Evolutionary conservation across 2,888 invertebrate genomes (phyloP), one percentile per base, ranked within the genome.

Genomic region (Plebejus anna): DNA sequence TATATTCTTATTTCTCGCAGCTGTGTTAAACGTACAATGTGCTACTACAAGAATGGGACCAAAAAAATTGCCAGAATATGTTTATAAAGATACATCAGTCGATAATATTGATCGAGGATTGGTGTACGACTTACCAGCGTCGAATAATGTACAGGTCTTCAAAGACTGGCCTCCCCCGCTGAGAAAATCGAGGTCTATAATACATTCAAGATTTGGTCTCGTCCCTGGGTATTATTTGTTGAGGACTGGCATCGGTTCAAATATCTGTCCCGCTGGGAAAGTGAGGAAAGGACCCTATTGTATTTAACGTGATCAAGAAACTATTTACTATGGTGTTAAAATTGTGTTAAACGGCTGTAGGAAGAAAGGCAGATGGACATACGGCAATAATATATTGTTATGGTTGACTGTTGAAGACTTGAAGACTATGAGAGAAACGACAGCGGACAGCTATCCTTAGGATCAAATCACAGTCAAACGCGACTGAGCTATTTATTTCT

Each of bases 211-310:
- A 32, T 36, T 32, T 32, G 13, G 32, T 13, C 4, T 61, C 28
- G 13, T 66, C 13, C 66, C 66, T 13, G 32, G 32, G 13, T 66
- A 66, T 66, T 66, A 32, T 36, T 36, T 66, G 66, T 66, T 66
- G 13, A 11, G 73, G 28, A 47, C 51, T 13, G 73, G 73, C 11
- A 73, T 73, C 32, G 73, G 51, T 16, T 28, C 32, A 2, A 22
- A 2, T 13, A 4, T 32, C 4, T 73, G 73, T 55, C 32, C 73
- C 0, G 13, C 16, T 36, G 73, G 73, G 16, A 28, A 55, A 32
- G 51, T 51, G 51, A 51, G 73, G 73, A 55, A 7, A 55, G 73
- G 73, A 16, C 16, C 55, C 32, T 55, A 2, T 28, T 73, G 73
- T 73, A 16, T 73, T 51, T 73, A 32, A 32, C 22, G 13, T 4